These are phyloP conservation scores for Pachypeltis micranthus DNA, from an alignment of 1,140 invertebrate genomes.

Conservation along the genomic window DNA sequence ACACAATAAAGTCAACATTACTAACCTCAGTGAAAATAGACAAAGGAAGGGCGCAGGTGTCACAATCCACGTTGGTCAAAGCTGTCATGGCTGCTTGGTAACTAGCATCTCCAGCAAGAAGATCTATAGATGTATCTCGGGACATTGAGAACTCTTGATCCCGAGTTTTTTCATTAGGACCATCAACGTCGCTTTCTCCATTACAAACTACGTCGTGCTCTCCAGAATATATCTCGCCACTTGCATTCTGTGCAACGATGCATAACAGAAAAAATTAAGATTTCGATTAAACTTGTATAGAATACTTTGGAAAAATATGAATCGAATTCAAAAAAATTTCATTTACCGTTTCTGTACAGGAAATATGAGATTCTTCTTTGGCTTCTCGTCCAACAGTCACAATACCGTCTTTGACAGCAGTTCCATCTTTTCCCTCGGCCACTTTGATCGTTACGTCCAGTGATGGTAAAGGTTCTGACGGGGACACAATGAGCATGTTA, in stretches of 20 bases:
- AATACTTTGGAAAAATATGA: too few relatives aligned
- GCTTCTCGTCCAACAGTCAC: not conserved
- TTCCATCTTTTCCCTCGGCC: not conserved
- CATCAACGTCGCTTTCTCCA: too few relatives aligned
- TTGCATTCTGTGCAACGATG: too few relatives aligned
- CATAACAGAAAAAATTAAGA: too few relatives aligned
- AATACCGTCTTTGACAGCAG: not conserved
- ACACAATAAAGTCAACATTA: too few relatives aligned
- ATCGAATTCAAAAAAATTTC: too few relatives aligned
- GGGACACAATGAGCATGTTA: constrained; percentile 5
- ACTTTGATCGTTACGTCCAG: not conserved
- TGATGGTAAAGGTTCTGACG: not conserved
- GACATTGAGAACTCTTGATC: constrained; percentile 32
- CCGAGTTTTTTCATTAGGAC: not conserved
- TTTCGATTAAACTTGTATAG: too few relatives aligned
- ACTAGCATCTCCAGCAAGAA: constrained; percentile 44
- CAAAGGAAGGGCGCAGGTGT: constrained; percentile 72
- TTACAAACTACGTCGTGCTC: not conserved
- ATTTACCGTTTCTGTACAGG: too few relatives aligned
- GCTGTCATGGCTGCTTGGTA: constrained; percentile 38
- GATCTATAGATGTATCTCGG: constrained; percentile 44
- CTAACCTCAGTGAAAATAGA: constrained; percentile 71
- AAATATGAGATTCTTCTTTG: not conserved
- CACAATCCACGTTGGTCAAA: constrained; percentile 35
- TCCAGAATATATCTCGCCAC: not conserved